Conservation (phyloP, 2,888 invertebrate genomes). For the Endomychus coccineus region DNA sequence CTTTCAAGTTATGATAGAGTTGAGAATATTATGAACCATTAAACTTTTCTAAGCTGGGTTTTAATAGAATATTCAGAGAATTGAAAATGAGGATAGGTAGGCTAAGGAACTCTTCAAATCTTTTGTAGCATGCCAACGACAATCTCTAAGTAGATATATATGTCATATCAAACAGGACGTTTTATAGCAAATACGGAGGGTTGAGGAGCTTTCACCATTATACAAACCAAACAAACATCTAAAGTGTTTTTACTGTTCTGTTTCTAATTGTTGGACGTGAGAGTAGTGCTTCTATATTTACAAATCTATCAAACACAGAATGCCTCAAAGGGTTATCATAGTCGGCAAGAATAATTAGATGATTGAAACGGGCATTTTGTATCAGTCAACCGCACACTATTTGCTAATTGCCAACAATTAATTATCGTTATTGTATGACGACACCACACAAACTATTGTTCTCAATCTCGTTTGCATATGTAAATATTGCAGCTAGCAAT, state of each 20-base stretch:
- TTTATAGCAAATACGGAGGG: too few relatives aligned
- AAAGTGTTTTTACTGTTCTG: constrained; percentile 21
- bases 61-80: too few relatives aligned
- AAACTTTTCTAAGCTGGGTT: too few relatives aligned
- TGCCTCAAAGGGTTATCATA: constrained; percentile 42
- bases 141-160: too few relatives aligned
- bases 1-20: too few relatives aligned
- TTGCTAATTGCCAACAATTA: constrained; percentile 43
- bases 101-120: too few relatives aligned
- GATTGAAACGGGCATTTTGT: constrained; percentile 45
- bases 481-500: constrained; percentile 21
- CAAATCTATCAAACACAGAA: constrained; percentile 42
- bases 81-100: too few relatives aligned
- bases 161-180: too few relatives aligned
- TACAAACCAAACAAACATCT: too few relatives aligned
- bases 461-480: constrained; percentile 32
- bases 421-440: constrained; percentile 39
- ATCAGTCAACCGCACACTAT: constrained; percentile 45
- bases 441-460: constrained; percentile 37
- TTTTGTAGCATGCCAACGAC: too few relatives aligned
- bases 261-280: constrained; percentile 35
- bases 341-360: constrained; percentile 42
- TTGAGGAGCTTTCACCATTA: too few relatives aligned
- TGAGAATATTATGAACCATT: too few relatives aligned
- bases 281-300: constrained; percentile 35